Evolutionary conservation across 2,797 vertebrate species (phyloP).

Genomic region (Cottoperca gobio): DNA sequence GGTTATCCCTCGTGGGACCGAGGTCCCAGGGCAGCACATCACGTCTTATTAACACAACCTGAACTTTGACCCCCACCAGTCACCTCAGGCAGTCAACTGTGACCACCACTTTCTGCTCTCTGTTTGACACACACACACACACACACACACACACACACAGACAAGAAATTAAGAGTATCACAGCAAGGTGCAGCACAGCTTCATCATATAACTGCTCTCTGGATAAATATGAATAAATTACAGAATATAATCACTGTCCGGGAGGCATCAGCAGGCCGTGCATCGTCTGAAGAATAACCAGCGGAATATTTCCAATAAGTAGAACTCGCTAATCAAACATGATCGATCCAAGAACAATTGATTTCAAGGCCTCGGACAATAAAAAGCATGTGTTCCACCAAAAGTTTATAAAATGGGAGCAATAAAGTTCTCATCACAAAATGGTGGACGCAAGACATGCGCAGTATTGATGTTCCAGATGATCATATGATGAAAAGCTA

Average conservation of each 20-base stretch:
- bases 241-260: background rate
- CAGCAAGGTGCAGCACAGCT: constrained; percentile 56
- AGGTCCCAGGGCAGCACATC: constrained; percentile 79
- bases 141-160: constrained; percentile 15
- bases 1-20: constrained; percentile 87
- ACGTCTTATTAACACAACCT: constrained; percentile 81
- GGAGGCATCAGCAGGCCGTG: background rate
- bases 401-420: constrained; percentile 78
- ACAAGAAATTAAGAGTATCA: background rate
- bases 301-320: background rate
- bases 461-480: constrained; percentile 55
- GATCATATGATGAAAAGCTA: constrained; percentile 34
- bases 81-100: constrained; percentile 74
- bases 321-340: background rate
- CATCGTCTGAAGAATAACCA: background rate
- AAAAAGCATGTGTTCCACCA: constrained; percentile 14
- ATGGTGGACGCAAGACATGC: constrained; percentile 77
- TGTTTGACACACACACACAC: constrained; percentile 18
- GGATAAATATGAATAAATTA: constrained; percentile 31
- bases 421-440: constrained; percentile 74
- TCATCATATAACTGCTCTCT: constrained; percentile 13
- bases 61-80: constrained; percentile 77
- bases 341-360: background rate
- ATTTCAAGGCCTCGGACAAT: constrained; percentile 1
- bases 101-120: constrained; percentile 62